Evolutionary conservation across 1,140 invertebrate genomes (phyloP).

Genomic region (Drosophila erecta): DNA sequence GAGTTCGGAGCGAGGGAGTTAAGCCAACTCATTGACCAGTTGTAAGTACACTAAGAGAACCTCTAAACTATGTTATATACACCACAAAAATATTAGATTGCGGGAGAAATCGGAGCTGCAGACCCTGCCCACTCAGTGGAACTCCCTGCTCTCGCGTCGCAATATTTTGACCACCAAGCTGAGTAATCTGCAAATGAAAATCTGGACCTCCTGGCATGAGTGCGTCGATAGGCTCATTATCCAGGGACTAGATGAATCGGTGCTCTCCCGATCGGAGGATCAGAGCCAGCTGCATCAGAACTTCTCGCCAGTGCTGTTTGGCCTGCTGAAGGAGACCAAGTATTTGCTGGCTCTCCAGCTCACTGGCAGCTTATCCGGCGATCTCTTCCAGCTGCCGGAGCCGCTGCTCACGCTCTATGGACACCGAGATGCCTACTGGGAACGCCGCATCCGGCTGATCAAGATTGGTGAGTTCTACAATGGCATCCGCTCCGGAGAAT

Average conservation of each 20-base stretch:
- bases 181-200: slow-evolving; percentile 75
- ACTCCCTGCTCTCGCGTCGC: slow-evolving; percentile 56
- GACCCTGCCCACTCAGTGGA: slow-evolving; percentile 43
- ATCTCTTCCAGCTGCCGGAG: slow-evolving; percentile 84
- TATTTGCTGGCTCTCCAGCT: slow-evolving; percentile 69
- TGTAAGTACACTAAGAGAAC: slow-evolving; percentile 42
- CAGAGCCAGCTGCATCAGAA: slow-evolving; percentile 51
- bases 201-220: slow-evolving; percentile 75
- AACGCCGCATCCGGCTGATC: slow-evolving; percentile 84
- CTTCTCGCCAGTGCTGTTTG: slow-evolving; percentile 70
- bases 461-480: slow-evolving; percentile 87
- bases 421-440: slow-evolving; percentile 84
- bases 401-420: slow-evolving; percentile 85
- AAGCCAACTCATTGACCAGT: slow-evolving; percentile 45
- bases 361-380: slow-evolving; percentile 36
- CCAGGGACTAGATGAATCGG: slow-evolving; percentile 58
- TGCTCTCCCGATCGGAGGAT: slow-evolving; percentile 35
- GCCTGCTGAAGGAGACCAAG: slow-evolving; percentile 72
- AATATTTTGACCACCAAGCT: slow-evolving; percentile 76
- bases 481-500: slow-evolving; percentile 85
- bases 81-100: slow-evolving; percentile 20
- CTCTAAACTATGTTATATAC: neutral
- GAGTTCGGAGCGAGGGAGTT: slow-evolving; percentile 60
- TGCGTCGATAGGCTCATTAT: slow-evolving; percentile 64
- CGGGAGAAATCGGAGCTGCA: slow-evolving; percentile 36